Conservation (phyloP, 2,113 vertebrate species). For the Furnarius figulus region DNA sequence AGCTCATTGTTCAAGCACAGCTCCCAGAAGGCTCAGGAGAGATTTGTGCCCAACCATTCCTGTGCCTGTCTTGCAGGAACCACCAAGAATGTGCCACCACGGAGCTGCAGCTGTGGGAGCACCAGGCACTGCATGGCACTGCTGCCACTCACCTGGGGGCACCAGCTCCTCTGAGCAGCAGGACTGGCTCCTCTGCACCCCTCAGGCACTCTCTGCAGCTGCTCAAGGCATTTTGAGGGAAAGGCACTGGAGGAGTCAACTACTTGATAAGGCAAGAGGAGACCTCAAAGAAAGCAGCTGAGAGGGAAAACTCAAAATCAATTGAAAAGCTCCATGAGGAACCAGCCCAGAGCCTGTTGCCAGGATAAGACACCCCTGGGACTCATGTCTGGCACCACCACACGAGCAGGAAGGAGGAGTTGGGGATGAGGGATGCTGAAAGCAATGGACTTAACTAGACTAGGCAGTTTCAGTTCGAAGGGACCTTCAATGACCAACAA, state of each 20-base stretch:
- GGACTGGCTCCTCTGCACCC: not conserved
- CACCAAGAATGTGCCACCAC: rapidly evolving
- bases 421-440: not conserved
- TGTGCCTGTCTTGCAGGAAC: not conserved
- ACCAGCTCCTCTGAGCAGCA: not conserved
- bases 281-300: not conserved
- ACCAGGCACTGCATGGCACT: not conserved
- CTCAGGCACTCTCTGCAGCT: not conserved
- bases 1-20: not conserved
- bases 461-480: not conserved
- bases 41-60: not conserved
- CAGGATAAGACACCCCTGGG: not conserved
- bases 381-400: not conserved
- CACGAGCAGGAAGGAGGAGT: not conserved
- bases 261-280: not conserved
- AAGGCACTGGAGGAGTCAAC: not conserved
- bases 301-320: not conserved
- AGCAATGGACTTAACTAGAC: not conserved
- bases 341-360: not conserved
- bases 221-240: not conserved
- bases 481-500: not conserved
- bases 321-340: not conserved
- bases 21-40: not conserved
- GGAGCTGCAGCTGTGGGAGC: rapidly evolving
- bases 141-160: not conserved